Conservation (phyloP, 2,113 vertebrate species). For the Protobothrops flavoviridis region DNA sequence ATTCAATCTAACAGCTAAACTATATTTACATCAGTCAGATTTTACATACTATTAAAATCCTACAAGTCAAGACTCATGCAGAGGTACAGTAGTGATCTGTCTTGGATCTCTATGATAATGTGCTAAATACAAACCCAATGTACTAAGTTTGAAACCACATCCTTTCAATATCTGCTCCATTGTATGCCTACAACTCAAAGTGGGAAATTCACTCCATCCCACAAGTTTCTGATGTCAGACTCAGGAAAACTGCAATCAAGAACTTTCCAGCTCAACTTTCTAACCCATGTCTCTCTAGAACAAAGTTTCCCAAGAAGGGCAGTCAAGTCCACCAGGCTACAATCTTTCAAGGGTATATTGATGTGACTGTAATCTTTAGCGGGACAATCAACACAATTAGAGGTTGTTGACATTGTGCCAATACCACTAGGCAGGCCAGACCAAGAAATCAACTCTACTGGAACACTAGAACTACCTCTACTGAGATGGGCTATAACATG, state of each 20-base stretch:
- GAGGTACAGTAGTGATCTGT: not conserved
- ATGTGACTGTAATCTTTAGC: not conserved
- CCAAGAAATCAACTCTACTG: not conserved
- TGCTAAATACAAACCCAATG: not conserved
- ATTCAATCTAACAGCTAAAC: not conserved
- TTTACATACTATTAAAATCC: not conserved
- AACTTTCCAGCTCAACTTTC: not conserved
- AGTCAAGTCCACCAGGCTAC: not conserved
- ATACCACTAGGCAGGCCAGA: not conserved
- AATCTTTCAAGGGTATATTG: not conserved
- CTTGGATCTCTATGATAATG: not conserved
- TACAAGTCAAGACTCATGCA: not conserved
- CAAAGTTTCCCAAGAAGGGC: not conserved
- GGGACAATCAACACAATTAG: not conserved
- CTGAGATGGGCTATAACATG: not conserved
- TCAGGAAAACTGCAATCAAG: not conserved
- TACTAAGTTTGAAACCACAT: not conserved
- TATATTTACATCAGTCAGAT: not conserved
- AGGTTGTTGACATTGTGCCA: not conserved
- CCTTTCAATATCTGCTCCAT: not conserved
- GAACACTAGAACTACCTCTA: not conserved
- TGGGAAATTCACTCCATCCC: not conserved
- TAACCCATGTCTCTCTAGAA: not conserved
- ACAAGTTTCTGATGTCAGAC: not conserved
- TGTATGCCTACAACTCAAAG: not conserved